A percentile compares a stretch with the other conserved stretches of the same genome.
These are phyloP conservation scores for Cryptoleucopteryx plumbea DNA, from an alignment of 2,113 vertebrate species.

Conservation along the genomic window DNA sequence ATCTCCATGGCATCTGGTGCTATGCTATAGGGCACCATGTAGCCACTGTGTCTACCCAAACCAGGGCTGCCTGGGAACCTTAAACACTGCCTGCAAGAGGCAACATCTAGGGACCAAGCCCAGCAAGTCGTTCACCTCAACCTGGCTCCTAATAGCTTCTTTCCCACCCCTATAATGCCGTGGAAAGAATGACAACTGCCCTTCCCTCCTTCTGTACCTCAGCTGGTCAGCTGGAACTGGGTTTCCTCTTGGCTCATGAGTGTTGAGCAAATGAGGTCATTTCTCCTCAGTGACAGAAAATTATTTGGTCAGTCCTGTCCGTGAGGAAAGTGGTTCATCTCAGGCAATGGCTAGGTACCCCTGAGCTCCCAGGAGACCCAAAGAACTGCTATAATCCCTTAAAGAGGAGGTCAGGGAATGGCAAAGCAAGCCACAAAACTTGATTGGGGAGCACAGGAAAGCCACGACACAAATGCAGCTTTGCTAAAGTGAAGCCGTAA, in stretches of 20 bases:
- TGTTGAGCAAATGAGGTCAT: constrained; percentile 43
- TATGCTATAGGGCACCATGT: not conserved
- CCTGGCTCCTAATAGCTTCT: not conserved
- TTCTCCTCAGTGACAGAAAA: constrained; percentile 53
- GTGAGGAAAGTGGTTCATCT: not conserved
- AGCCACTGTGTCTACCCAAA: not conserved
- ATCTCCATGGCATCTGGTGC: not conserved
- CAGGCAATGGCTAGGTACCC: not conserved
- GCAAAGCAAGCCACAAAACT: not conserved
- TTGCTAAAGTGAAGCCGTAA: not conserved
- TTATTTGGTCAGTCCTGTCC: not conserved
- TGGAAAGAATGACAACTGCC: not conserved
- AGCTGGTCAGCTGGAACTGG: constrained; percentile 44
- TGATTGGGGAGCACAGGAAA: not conserved
- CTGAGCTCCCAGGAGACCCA: not conserved
- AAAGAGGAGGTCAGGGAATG: not conserved
- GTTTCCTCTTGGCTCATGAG: constrained; percentile 29
- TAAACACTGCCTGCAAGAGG: not conserved
- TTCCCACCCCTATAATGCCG: not conserved
- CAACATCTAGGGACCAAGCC: not conserved
- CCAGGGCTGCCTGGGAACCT: not conserved
- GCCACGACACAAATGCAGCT: not conserved
- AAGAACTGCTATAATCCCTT: not conserved
- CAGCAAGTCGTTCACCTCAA: not conserved
- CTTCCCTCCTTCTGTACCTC: constrained; percentile 40